Base-by-base conservation (phyloP, 2,113 vertebrate species). In the Nothocercus nigrocapillus region DNA sequence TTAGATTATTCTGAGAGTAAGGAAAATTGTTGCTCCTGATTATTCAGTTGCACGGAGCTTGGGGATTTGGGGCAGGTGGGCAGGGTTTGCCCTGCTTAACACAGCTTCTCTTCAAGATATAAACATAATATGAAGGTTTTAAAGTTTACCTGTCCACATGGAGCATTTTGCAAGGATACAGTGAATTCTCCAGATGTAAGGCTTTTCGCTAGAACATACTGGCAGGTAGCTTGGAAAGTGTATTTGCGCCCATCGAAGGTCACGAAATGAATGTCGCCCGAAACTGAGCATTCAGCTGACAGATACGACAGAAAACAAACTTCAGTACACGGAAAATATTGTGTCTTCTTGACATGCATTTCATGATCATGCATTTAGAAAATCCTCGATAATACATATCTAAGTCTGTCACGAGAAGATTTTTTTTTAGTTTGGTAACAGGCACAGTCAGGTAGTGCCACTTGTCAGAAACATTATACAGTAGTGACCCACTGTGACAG, bases 141-240 rank as follows among this genome's bases (percentile, higher is more conserved):
- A 59, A 75, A 45, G 9, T 98, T 98, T 92, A 99, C 99, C 88
- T 98, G 97, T 86, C 99, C 99, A 97, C 99, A 99, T 1, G 98
- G 98, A 67, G 98, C 95, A 9, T 99, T 99, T 96, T 99, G 99
- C 95, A 99, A 64, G 40, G 98, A 99, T 96, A 99, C 84, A 0
- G 98, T 99, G 93, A 99, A 99, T 28, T 76, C 97, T 38, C 98
- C 98, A 0, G 99, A 99, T 3, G 81, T 98, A 59, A 89, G 98
- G 83, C 99, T 99, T 95, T 99, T 99, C 53, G 99, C 98, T 75
- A 99, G 97, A 84, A 99, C 98, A 10, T 99, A 99, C 45, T 99
- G 99, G 85, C 99, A 99, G 0, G 98, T 96, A 69, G 99, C 99
- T 24, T 98, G 98, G 87, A 99, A 99, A 22, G 98, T 99, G 96